A percentile compares a stretch with the other conserved stretches of the same genome.
Evolutionary conservation across 2,888 invertebrate genomes (phyloP).

Genomic region (Clitarchus hookeri): DNA sequence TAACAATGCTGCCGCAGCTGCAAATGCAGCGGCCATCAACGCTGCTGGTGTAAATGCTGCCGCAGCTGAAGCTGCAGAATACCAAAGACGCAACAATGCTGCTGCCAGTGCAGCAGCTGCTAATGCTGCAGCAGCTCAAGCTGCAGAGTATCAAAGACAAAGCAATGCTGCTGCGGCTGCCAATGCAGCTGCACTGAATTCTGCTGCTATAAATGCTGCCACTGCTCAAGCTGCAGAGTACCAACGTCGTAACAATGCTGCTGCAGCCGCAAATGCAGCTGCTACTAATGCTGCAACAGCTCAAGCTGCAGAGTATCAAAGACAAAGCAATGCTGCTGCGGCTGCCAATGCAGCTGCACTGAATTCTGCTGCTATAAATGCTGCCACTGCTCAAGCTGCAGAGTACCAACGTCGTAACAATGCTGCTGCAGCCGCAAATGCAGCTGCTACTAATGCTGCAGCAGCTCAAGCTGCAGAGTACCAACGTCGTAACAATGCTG

Average conservation of each 20-base stretch:
- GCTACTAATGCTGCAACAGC: neutral
- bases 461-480: constrained; percentile 20
- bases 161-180: neutral
- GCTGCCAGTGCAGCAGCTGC: neutral
- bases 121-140: neutral
- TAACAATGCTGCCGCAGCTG: no score
- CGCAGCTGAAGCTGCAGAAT: neutral
- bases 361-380: neutral
- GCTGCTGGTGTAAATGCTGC: neutral
- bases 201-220: neutral
- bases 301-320: neutral
- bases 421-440: neutral
- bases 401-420: neutral
- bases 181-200: no score
- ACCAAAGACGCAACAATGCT: neutral
- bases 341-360: neutral
- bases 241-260: no score
- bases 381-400: neutral
- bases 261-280: neutral
- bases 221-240: neutral
- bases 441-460: neutral
- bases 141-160: neutral
- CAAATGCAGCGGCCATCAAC: no score
- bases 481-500: neutral
- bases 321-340: neutral